Conservation (phyloP, 2,797 vertebrate species). For the Scyliorhinus canicula region DNA sequence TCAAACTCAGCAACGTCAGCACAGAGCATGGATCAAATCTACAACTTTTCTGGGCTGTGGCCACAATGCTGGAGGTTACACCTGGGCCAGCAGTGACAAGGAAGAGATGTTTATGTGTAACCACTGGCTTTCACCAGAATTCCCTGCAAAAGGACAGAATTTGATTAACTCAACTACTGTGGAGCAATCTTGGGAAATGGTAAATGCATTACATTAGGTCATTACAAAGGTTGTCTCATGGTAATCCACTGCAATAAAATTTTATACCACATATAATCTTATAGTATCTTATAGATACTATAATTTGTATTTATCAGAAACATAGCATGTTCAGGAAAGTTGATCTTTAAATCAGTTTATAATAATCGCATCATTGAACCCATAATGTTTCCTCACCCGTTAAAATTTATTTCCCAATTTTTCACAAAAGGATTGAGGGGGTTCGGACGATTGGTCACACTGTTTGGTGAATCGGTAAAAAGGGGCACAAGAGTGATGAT, state of each 20-base stretch:
- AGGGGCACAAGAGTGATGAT: background rate
- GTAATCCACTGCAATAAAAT: background rate
- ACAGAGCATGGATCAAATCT: background rate
- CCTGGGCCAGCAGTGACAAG: background rate
- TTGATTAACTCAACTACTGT: background rate
- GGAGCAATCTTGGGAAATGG: background rate
- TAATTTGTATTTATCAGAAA: background rate
- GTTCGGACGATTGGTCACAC: background rate
- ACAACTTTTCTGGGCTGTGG: background rate
- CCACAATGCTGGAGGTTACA: background rate
- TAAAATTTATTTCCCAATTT: background rate
- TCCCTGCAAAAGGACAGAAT: background rate
- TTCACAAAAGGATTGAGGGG: background rate
- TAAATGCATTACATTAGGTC: background rate
- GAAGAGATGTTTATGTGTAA: background rate
- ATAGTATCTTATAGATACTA: background rate
- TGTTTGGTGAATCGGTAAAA: background rate
- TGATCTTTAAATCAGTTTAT: background rate
- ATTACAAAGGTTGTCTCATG: background rate
- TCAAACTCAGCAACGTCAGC: background rate
- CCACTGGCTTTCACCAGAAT: background rate
- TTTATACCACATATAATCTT: background rate
- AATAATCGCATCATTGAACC: background rate
- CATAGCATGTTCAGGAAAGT: background rate
- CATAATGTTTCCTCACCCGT: background rate